phyloP scores from a whole-genome alignment of 2,888 invertebrate species.

The Villa cingulata region DNA sequence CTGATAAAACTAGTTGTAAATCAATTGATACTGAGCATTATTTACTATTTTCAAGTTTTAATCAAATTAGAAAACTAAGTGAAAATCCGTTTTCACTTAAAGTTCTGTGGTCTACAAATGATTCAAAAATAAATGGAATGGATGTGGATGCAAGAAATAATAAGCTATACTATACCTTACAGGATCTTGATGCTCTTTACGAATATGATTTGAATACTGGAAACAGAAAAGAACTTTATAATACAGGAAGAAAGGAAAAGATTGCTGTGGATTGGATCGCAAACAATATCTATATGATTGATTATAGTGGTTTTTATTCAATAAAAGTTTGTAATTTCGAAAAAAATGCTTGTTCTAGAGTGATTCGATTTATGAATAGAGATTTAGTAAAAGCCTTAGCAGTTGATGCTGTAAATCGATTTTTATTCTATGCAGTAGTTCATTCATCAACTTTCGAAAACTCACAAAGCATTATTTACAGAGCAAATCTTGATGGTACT shows the following conservation, averaged over 20 bases:
- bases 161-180: slow-evolving; percentile 39
- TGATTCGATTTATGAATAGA: slow-evolving; percentile 40
- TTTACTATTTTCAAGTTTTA: slow-evolving; percentile 41
- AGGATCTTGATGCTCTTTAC: slow-evolving; percentile 35
- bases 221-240: slow-evolving; percentile 28
- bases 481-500: slow-evolving; percentile 42
- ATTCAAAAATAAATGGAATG: slow-evolving; percentile 40
- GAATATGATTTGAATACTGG: slow-evolving; percentile 31
- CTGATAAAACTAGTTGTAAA: slow-evolving; percentile 54
- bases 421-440: slow-evolving; percentile 44
- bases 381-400: slow-evolving; percentile 45
- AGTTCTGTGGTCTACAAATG: slow-evolving; percentile 35
- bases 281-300: slow-evolving; percentile 54
- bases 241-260: slow-evolving; percentile 40
- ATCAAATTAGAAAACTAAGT: slow-evolving; percentile 42
- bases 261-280: slow-evolving; percentile 63
- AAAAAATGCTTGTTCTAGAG: slow-evolving; percentile 40
- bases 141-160: slow-evolving; percentile 38
- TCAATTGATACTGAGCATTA: slow-evolving; percentile 43
- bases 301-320: slow-evolving; percentile 30
- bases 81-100: slow-evolving; percentile 26
- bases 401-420: slow-evolving; percentile 47
- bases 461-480: slow-evolving; percentile 40
- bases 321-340: slow-evolving; percentile 44
- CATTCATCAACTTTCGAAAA: slow-evolving; percentile 35